A percentile compares a stretch with the other conserved stretches of the same genome.
phyloP scores from a whole-genome alignment of 2,888 invertebrate species.

The Mesorhabditis belari region DNA sequence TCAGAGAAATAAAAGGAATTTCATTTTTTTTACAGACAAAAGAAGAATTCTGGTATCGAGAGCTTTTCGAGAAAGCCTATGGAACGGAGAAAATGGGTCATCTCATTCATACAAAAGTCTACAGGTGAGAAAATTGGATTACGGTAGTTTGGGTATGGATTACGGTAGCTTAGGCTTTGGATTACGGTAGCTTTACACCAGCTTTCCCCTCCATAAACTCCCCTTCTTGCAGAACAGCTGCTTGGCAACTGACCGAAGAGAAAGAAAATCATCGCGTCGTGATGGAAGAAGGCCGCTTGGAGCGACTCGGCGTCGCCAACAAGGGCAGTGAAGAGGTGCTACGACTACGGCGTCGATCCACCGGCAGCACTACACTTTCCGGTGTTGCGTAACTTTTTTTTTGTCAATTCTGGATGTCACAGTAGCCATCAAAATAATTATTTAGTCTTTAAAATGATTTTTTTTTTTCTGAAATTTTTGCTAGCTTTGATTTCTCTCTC shows the following conservation, averaged over 20 bases:
- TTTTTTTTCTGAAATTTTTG: no score
- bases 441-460: no score
- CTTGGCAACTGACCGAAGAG: constrained; percentile 47
- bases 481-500: no score
- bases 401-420: no score
- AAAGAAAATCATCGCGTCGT: constrained; percentile 34
- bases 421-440: no score
- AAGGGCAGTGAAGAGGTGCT: constrained; percentile 21
- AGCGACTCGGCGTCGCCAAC: not conserved
- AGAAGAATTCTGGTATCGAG: constrained; percentile 44
- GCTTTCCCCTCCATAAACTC: not conserved
- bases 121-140: constrained; percentile 31
- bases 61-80: constrained; percentile 46
- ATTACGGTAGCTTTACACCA: no score
- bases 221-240: constrained; percentile 40
- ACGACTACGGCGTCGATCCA: constrained; percentile 44
- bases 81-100: constrained; percentile 39
- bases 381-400: constrained; percentile 45
- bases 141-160: not conserved
- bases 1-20: no score
- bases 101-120: constrained; percentile 50
- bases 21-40: constrained; percentile 14
- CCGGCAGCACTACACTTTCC: constrained; percentile 36
- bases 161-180: no score
- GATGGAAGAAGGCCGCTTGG: constrained; percentile 7